Evolutionary conservation across 2,797 vertebrate genomes (phyloP), one percentile per base, ranked within the genome.

Genomic region (Macropus fuliginosus): DNA sequence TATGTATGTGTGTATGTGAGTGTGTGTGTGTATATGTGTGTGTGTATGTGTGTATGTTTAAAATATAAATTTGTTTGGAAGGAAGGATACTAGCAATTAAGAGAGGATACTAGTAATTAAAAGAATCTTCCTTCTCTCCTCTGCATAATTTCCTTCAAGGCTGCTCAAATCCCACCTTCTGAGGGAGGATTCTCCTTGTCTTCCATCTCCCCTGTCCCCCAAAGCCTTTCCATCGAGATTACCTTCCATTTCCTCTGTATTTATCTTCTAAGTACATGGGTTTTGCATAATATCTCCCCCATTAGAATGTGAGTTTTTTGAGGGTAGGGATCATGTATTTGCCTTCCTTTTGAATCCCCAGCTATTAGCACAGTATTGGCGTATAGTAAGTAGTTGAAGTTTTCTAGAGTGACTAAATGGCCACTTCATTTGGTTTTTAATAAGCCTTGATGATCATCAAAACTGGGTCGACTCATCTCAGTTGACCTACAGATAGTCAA

Each of bases 401-500:
- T 54, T 90, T 93, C 93, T 91, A n/a, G 66, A 57, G 28, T 87
- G 21, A 94, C 93, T 92, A 46, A 54, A 31, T 56, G 46, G 54
- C 57, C 50, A 46, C 29, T 89, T 52, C 34, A 94, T 46, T 96
- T 96, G 54, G 5, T 91, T 91, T 13, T 87, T 16, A 92, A 74
- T 56, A 91, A 97, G 57, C 2, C 54, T 59, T 55, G 93, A 55
- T n/a, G 24, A 90, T 55, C 56, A 4, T 57, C 9, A 21, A 90
- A 93, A 93, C 40, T 59, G 55, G 46, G 4, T 24, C 4, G 5
- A 27, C 40, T 50, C 21, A 87, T 87, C 9, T 87, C 40, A 87
- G 3, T 87, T 24, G 28, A 31, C 31, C 46, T 12, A 54, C 28
- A 50, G 29, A 55, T 4, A 0, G 3, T 2, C 29, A 4, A 4